phyloP scores from a whole-genome alignment of 1,140 invertebrate species.

The Macrocentrus cingulum region DNA sequence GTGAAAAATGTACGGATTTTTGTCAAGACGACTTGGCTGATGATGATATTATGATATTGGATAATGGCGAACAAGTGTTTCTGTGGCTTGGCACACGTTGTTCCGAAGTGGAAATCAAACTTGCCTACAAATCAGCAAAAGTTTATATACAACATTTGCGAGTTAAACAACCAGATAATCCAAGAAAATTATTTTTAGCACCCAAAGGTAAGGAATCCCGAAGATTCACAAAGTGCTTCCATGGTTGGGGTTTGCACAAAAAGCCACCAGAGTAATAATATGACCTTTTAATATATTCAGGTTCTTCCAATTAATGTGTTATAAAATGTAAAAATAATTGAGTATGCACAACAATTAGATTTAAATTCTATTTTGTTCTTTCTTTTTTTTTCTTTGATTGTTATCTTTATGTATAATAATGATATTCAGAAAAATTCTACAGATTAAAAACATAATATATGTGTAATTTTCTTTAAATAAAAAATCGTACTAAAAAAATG shows the following conservation, averaged over 20 bases:
- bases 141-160: conserved; percentile 98
- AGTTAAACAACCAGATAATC: conserved; percentile 90
- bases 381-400: too few relatives aligned
- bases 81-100: conserved; percentile 95
- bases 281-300: not conserved
- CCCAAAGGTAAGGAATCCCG: conserved; percentile 95
- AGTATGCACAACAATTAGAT: too few relatives aligned
- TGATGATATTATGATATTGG: conserved; percentile 99
- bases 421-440: too few relatives aligned
- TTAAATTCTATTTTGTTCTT: too few relatives aligned
- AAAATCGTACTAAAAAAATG: too few relatives aligned
- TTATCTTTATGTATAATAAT: too few relatives aligned
- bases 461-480: too few relatives aligned
- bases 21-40: conserved; percentile 99
- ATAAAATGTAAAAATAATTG: too few relatives aligned
- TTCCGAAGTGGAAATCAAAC: conserved; percentile 98
- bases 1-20: conserved; percentile 99
- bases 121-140: conserved; percentile 98
- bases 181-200: conserved; percentile 92
- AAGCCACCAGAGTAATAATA: conserved; percentile 66
- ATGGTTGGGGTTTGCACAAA: conserved; percentile 89
- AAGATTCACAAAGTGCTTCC: conserved; percentile 97
- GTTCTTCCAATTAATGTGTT: too few relatives aligned
- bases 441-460: too few relatives aligned
- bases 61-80: conserved; percentile 97